phyloP scores from a whole-genome alignment of 1,140 invertebrate genomes.

The Colletes latitarsis region DNA sequence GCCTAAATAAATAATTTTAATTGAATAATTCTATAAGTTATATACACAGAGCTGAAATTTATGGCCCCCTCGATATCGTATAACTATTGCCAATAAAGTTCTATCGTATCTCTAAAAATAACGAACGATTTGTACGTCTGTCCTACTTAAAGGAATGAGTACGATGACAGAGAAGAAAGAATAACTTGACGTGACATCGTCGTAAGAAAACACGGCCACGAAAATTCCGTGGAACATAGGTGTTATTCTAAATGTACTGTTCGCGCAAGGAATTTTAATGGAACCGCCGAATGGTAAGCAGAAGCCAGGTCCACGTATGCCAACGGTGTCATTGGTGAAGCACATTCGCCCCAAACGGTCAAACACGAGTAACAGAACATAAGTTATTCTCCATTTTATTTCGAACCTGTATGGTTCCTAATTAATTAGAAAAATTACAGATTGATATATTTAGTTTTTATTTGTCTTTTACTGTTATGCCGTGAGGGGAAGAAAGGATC shows the following conservation, averaged over 20 bases:
- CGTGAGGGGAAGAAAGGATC: too few relatives aligned
- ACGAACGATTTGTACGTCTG: too few relatives aligned
- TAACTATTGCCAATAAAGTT: too few relatives aligned
- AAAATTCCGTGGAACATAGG: constrained; percentile 20
- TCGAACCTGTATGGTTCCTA: not conserved
- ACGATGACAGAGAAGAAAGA: not conserved
- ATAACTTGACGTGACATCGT: not conserved
- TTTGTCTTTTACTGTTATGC: too few relatives aligned
- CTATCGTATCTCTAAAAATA: too few relatives aligned
- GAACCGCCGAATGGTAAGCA: constrained; percentile 10
- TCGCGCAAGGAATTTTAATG: constrained; percentile 38
- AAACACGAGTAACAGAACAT: not conserved
- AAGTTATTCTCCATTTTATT: not conserved
- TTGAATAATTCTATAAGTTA: too few relatives aligned
- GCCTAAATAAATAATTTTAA: too few relatives aligned
- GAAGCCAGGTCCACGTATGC: not conserved
- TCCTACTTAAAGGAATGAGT: too few relatives aligned
- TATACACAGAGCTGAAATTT: too few relatives aligned
- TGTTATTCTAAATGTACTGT: constrained; percentile 25
- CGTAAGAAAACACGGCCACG: not conserved
- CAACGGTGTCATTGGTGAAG: not conserved
- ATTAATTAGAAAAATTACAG: not conserved
- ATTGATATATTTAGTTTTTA: not conserved
- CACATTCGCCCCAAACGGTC: not conserved
- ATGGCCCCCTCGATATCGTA: too few relatives aligned